Percentiles rank a stretch among this genome's conserved stretches.
Evolutionary conservation across 1,140 invertebrate genomes (phyloP).

Genomic region (Papilio aristodemus): DNA sequence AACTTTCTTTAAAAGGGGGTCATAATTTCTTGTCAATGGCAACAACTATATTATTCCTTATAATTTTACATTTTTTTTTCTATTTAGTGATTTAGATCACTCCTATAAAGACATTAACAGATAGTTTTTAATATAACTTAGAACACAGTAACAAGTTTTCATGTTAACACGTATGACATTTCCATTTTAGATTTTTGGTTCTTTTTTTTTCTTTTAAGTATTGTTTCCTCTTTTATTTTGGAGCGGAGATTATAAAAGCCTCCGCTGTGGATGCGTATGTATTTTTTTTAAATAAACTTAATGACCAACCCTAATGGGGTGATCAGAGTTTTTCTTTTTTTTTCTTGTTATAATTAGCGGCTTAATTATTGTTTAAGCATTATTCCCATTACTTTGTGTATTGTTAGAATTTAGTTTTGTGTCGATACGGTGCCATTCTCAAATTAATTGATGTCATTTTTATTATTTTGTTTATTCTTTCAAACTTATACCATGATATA

Average conservation of each 20-base stretch:
- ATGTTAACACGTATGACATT: constrained; percentile 71
- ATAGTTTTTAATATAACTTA: constrained; percentile 70
- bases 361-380: constrained; percentile 68
- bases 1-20: constrained; percentile 7
- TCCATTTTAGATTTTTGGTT: constrained; percentile 61
- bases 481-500: too few relatives aligned
- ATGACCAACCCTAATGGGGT: constrained; percentile 35
- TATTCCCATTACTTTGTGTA: constrained; percentile 69
- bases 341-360: constrained; percentile 46
- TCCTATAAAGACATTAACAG: constrained; percentile 79
- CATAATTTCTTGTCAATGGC: constrained; percentile 31
- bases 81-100: constrained; percentile 71
- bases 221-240: constrained; percentile 39
- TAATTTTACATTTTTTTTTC: constrained; percentile 58
- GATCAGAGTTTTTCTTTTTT: constrained; percentile 48
- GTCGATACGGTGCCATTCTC: constrained; percentile 61
- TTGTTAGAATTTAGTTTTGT: constrained; percentile 63
- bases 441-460: constrained; percentile 42
- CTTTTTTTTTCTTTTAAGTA: constrained; percentile 46
- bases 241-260: constrained; percentile 34
- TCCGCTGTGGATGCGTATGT: constrained; percentile 46
- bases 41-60: constrained; percentile 48
- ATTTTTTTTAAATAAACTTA: constrained; percentile 46
- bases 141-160: constrained; percentile 72
- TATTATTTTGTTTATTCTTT: too few relatives aligned